Base-by-base conservation (phyloP, 2,113 vertebrate species). In the Symphodus melops region DNA sequence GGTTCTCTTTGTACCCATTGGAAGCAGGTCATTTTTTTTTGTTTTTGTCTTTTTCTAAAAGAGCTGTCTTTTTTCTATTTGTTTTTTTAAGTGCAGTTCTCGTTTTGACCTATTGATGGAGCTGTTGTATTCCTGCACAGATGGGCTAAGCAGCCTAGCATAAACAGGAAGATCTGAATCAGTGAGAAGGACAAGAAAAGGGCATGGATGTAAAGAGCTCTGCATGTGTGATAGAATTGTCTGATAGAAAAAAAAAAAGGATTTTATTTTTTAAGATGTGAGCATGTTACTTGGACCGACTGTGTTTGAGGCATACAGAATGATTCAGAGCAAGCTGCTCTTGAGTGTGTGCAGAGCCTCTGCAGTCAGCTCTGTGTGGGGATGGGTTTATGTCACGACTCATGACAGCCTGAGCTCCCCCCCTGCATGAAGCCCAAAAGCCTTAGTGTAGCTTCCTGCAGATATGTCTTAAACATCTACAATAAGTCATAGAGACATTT, bases 151-250 rank as follows among this genome's bases (percentile, higher is more conserved):
- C 81, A 84, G 74, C 72, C 54, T 54, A 20, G 71, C 68, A 4
- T 85, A 46, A 88, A 79, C 86, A 79, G 83, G 80, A 85, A 87
- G 82, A 81, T 83, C 61, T 87, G 37, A 54, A 80, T 87, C 79
- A 57, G 49, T 71, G 49, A 56, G 86, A 91, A 92, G 89, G 90
- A 79, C 89, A 81, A 63, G 66, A 62, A 84, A 81, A 93, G 89
- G 87, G 66, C 85, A 88, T 13, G 9, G 61, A 23, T 75, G 64
- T 48, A 48, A 48, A 56, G 56, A 3, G 8, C 28, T 5, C 39
- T 33, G 20, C 19, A 4, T 54, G 25, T 78, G 36, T 33, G 51
- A 41, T 72, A 1, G 1, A 4, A 54, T 4, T 21, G 4, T 59
- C 41, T 36, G 59, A 41, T 23, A 70, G 37, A 77, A 23, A 20